These are phyloP conservation scores for Philonicus albiceps DNA, from an alignment of 2,888 invertebrate genomes.

Conservation along the genomic window DNA sequence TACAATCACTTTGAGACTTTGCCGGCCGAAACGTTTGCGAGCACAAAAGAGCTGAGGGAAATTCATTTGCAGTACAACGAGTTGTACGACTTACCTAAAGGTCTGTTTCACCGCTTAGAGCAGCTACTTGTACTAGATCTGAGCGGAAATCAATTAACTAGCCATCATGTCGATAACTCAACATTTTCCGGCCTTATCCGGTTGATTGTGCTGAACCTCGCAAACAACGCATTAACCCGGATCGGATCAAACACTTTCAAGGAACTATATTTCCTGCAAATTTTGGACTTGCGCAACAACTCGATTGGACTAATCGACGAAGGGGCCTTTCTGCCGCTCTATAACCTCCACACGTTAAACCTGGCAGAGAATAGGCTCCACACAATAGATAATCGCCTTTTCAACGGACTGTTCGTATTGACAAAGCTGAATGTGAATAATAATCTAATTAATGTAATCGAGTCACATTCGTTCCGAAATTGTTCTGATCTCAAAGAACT, in stretches of 20 bases:
- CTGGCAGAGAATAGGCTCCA: constrained; percentile 86
- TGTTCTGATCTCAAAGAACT: constrained; percentile 88
- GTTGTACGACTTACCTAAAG: constrained; percentile 81
- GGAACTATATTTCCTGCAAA: constrained; percentile 85
- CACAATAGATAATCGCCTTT: constrained; percentile 80
- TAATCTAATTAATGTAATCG: constrained; percentile 81
- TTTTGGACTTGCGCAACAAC: constrained; percentile 84
- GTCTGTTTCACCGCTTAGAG: constrained; percentile 83
- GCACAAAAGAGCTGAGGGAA: constrained; percentile 81
- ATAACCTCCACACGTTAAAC: constrained; percentile 88
- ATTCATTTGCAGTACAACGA: constrained; percentile 86
- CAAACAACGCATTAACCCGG: constrained; percentile 84
- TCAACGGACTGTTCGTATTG: constrained; percentile 83
- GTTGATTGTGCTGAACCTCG: constrained; percentile 83
- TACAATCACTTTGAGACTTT: constrained; percentile 83
- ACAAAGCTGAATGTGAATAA: constrained; percentile 86
- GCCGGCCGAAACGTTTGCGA: constrained; percentile 82
- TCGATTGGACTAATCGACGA: constrained; percentile 89
- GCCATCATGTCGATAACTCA: constrained; percentile 83
- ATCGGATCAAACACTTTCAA: constrained; percentile 86
- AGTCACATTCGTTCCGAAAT: constrained; percentile 84
- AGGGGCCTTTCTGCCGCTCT: constrained; percentile 85
- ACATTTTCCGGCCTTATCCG: constrained; percentile 87
- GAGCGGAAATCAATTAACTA: constrained; percentile 84
- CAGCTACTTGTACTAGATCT: constrained; percentile 85